A percentile compares a stretch with the other conserved stretches of the same genome.
Evolutionary conservation across 2,888 invertebrate species (phyloP).

Genomic region (Sthenelais limicola): DNA sequence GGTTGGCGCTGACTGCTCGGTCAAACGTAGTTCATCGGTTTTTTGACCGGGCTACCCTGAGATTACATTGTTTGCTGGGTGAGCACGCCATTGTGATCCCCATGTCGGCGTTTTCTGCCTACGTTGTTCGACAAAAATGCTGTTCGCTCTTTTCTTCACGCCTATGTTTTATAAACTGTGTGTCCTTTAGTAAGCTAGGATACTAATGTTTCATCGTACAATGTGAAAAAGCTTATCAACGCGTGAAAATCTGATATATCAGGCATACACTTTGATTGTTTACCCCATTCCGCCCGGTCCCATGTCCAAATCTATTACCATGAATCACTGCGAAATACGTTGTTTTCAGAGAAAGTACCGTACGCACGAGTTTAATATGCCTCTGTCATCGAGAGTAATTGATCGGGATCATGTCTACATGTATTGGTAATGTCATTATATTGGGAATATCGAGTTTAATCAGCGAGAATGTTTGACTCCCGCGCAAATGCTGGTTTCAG

Average conservation of each 20-base stretch:
- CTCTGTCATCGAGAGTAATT: too few relatives aligned
- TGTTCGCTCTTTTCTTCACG: neutral
- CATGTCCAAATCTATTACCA: neutral
- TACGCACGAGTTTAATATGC: too few relatives aligned
- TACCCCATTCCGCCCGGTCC: conserved; percentile 34
- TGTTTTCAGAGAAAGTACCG: conserved; percentile 29
- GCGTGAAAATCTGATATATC: conserved; percentile 11
- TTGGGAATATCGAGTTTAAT: too few relatives aligned
- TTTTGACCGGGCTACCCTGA: neutral
- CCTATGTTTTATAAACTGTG: too few relatives aligned
- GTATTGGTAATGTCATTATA: too few relatives aligned
- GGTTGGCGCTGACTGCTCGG: neutral
- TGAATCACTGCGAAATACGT: conserved; percentile 16
- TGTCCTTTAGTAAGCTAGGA: too few relatives aligned
- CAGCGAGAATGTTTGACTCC: too few relatives aligned
- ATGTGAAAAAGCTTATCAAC: too few relatives aligned
- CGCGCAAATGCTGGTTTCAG: too few relatives aligned
- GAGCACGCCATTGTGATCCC: conserved; percentile 33
- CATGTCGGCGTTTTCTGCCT: neutral
- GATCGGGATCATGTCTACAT: too few relatives aligned
- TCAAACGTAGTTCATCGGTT: too few relatives aligned
- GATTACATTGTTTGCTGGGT: conserved; percentile 34
- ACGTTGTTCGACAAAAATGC: neutral
- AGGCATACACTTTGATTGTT: conserved; percentile 29
- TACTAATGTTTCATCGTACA: too few relatives aligned